Evolutionary conservation across 2,113 vertebrate genomes (phyloP).

Genomic region (Alosa alosa): DNA sequence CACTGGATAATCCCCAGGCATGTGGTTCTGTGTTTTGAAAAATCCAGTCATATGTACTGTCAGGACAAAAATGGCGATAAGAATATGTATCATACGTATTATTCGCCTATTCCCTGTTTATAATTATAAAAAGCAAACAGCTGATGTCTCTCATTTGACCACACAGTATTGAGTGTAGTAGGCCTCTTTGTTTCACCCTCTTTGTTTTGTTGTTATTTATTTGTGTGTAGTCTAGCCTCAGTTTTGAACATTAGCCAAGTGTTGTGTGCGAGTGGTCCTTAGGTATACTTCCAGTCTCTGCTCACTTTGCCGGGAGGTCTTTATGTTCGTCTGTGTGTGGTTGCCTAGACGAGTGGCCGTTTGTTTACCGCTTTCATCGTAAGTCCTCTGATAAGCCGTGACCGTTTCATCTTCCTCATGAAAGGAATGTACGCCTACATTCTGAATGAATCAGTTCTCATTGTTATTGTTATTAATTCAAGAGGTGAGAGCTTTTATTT

Average conservation of each 20-base stretch:
- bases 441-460: background rate
- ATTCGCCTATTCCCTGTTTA: background rate
- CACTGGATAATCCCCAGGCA: constrained; percentile 60
- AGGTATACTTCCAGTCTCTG: background rate
- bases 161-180: background rate
- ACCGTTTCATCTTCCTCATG: background rate
- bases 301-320: background rate
- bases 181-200: background rate
- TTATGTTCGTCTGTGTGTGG: constrained; percentile 20
- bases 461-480: background rate
- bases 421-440: background rate
- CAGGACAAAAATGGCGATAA: background rate
- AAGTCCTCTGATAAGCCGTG: background rate
- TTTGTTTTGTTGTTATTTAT: background rate
- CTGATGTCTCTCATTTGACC: background rate
- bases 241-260: background rate
- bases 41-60: constrained; percentile 57
- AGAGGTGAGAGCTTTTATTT: background rate
- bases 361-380: constrained; percentile 24
- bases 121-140: background rate
- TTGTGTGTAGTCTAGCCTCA: background rate
- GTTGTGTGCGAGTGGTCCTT: background rate
- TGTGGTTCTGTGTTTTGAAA: constrained; percentile 63
- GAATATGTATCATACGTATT: background rate
- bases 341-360: constrained; percentile 17